Evolutionary conservation across 2,888 invertebrate genomes (phyloP), one percentile per base, ranked within the genome.

Genomic region (Tiphia femorata): DNA sequence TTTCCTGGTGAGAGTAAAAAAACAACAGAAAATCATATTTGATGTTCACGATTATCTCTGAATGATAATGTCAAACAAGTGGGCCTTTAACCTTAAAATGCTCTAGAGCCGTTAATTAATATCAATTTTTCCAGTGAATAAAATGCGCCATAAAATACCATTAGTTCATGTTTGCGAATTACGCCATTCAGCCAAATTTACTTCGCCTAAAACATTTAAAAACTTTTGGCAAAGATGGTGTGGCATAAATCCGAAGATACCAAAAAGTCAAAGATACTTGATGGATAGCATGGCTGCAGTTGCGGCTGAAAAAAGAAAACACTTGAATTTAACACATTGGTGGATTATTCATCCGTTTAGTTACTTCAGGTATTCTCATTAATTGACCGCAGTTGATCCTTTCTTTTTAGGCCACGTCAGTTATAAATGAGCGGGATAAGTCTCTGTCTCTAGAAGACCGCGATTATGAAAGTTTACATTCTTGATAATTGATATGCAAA

Each of bases 261-360:
- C 81, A 10, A n/a, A n/a, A n/a, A 70, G 62, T 43, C 67, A 74
- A 29, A 49, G 33, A 5, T 33, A 54, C 49, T 72, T 75, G 48
- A 44, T 79, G 8, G 64, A 75, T 6, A 80, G 77, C 49, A 58
- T 67, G 46, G 71, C 81, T 8, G 64, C 67, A 3, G 52, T 74
- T 3, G 60, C 50, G 2, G 73, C 68, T 6, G 80, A 82, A 64
- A 76, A 58, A 60, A 69, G 46, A 40, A 67, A 73, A 6, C 80
- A 80, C 16, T 43, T 35, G 20, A 49, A 41, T 7, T 40, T 58
- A 10, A 54, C 59, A 30, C 43, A 72, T 37, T 73, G 64, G 67
- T 81, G 81, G 80, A 73, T 81, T 35, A 62, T 82, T 54, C 82
- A 82, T 68, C 82, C 82, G 1, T 81, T 78, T 33, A 81, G 81